phyloP scores from a whole-genome alignment of 2,113 vertebrate species.

The Turnix velox region DNA sequence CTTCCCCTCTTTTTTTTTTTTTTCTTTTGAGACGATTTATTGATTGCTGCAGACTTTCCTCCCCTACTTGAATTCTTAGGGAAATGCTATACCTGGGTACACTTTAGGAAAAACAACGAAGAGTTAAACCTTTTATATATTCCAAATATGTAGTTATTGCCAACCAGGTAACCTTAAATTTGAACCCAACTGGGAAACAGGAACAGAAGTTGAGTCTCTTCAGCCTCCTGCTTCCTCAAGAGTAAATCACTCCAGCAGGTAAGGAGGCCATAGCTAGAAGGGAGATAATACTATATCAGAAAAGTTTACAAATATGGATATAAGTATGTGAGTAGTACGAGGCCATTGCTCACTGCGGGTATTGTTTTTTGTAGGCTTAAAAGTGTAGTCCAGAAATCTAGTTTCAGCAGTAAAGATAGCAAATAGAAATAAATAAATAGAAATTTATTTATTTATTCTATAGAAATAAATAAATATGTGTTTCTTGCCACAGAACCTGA shows the following conservation, averaged over 20 bases:
- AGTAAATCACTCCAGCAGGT: background rate
- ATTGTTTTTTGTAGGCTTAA: fast-evolving
- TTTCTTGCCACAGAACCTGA: background rate
- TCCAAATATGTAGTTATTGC: background rate
- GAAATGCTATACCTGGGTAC: background rate
- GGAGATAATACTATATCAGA: background rate
- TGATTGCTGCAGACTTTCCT: background rate
- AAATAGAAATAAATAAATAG: too few species aligned
- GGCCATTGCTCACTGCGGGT: too few species aligned
- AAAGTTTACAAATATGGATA: background rate
- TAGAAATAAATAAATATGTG: background rate
- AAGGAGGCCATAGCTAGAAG: background rate
- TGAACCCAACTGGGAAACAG: background rate
- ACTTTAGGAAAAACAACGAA: background rate
- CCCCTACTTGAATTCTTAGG: background rate
- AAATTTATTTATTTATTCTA: background rate
- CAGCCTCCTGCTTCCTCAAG: background rate
- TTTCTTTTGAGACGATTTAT: background rate
- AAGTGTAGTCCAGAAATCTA: background rate
- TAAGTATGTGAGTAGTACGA: background rate
- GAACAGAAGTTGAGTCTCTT: background rate
- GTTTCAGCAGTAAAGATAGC: background rate
- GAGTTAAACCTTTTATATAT: background rate
- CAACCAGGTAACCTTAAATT: background rate
- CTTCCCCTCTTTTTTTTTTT: background rate